Evolutionary conservation across 2,797 vertebrate genomes (phyloP), one percentile per base, ranked within the genome.

Genomic region (Myotis daubentonii): DNA sequence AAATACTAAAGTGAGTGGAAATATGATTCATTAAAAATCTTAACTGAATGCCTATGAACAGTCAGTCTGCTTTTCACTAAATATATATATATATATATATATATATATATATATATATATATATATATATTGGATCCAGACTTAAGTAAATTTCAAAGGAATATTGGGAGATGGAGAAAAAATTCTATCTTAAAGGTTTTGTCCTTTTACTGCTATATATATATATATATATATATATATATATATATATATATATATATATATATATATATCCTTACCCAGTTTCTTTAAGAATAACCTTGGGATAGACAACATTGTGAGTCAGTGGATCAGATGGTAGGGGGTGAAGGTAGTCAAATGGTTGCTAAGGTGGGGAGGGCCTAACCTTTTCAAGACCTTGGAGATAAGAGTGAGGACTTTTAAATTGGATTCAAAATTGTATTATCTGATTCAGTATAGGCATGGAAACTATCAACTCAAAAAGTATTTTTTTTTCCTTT

Each of bases 391-490:
- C 13, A 49, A 51, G 57, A 72, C 70, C 75, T 88, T 85, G 41
- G 74, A 68, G 36, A 78, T 41, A 84, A 87, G 44, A 93, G 51
- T 55, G 15, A 78, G 15, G 25, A n/a, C 23, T 68, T 95, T 79
- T 49, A 86, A 96, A 85, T 51, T 94, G 51, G 33, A 95, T 88
- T 96, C 30, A 91, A 80, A 91, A 83, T 76, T 90, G 3, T 62
- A 90, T 75, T 94, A 33, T 25, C 70, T 88, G 78, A 70, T 53
- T 87, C 86, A 47, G 19, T 71, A 38, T 44, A 89, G 23, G 16
- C 11, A 88, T n/a, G 30, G 71, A 93, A 93, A 53, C 30, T 15
- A 93, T 62, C 36, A 83, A 76, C 71, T 87, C 70, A 75, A 30
- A 75, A 94, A 68, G 2, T n/a, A 16, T 92, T 82, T 41, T 3